Evolutionary conservation across 2,113 vertebrate species (phyloP).

Genomic region (Perca flavescens): DNA sequence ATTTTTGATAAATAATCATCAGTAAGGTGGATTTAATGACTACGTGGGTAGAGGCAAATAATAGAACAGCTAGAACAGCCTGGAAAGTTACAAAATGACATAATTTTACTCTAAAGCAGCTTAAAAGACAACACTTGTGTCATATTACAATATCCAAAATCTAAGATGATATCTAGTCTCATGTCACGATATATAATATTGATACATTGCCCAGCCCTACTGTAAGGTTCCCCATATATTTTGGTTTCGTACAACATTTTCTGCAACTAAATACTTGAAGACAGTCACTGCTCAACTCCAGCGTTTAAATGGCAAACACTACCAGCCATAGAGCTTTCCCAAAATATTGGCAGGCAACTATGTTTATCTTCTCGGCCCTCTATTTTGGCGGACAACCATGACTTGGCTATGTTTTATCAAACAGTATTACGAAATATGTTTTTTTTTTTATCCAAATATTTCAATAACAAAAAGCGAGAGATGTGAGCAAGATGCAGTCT

Average conservation of each 20-base stretch:
- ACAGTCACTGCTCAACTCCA: neutral
- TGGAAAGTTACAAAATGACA: too few relatives aligned
- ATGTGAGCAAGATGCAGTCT: neutral
- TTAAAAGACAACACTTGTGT: too few relatives aligned
- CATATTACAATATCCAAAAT: too few relatives aligned
- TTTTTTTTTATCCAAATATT: slow-evolving; percentile 27
- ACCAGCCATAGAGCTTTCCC: slow-evolving; percentile 5
- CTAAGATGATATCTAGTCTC: too few relatives aligned
- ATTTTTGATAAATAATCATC: too few relatives aligned
- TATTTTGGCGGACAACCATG: slow-evolving; percentile 31
- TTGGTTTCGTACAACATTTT: neutral
- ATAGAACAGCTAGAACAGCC: too few relatives aligned
- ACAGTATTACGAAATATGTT: slow-evolving; percentile 22
- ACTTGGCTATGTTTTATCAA: slow-evolving; percentile 23
- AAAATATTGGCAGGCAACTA: slow-evolving; percentile 30
- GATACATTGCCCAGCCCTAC: too few relatives aligned
- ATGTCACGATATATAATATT: too few relatives aligned
- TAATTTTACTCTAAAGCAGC: too few relatives aligned
- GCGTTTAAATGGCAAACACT: neutral
- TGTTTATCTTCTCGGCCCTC: slow-evolving; percentile 38
- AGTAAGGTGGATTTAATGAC: too few relatives aligned
- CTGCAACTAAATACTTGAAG: neutral
- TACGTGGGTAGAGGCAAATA: too few relatives aligned
- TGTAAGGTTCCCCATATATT: neutral
- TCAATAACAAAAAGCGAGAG: slow-evolving; percentile 16